Percentiles rank a stretch among this genome's conserved stretches.
phyloP scores from a whole-genome alignment of 1,140 invertebrate species.

The Drosophila fuyamai region DNA sequence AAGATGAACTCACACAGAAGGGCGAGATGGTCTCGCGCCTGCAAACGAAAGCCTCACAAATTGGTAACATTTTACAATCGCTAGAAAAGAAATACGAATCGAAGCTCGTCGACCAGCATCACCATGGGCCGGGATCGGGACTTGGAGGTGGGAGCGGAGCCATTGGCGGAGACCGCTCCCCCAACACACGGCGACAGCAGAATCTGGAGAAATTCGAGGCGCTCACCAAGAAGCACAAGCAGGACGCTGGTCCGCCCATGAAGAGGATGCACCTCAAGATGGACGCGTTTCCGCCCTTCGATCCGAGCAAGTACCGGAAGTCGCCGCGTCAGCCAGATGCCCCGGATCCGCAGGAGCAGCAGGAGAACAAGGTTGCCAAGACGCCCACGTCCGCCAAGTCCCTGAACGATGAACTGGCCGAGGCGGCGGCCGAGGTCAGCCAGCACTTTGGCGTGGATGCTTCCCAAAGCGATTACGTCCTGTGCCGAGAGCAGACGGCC shows the following conservation, averaged over 20 bases:
- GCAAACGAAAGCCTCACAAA: slow-evolving; percentile 95
- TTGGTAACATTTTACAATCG: slow-evolving; percentile 95
- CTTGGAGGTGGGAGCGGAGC: slow-evolving; percentile 14
- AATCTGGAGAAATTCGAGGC: slow-evolving; percentile 83
- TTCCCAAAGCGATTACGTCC: slow-evolving; percentile 66
- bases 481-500: slow-evolving; percentile 50
- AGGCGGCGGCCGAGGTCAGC: slow-evolving; percentile 56
- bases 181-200: slow-evolving; percentile 75
- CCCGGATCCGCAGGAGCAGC: not conserved
- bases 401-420: slow-evolving; percentile 49
- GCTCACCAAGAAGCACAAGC: slow-evolving; percentile 81
- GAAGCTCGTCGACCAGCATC: slow-evolving; percentile 74
- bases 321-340: slow-evolving; percentile 73
- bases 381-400: slow-evolving; percentile 62
- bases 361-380: slow-evolving; percentile 23
- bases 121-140: slow-evolving; percentile 32
- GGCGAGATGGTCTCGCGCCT: slow-evolving; percentile 95
- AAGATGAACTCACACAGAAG: slow-evolving; percentile 95
- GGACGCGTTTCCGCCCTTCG: slow-evolving; percentile 85
- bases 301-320: slow-evolving; percentile 85
- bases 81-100: slow-evolving; percentile 90
- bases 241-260: slow-evolving; percentile 79
- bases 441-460: slow-evolving; percentile 66
- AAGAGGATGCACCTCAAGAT: slow-evolving; percentile 82
- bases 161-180: slow-evolving; percentile 64